These are phyloP conservation scores for Lydus trimaculatus DNA, from an alignment of 2,888 invertebrate genomes.

Conservation along the genomic window DNA sequence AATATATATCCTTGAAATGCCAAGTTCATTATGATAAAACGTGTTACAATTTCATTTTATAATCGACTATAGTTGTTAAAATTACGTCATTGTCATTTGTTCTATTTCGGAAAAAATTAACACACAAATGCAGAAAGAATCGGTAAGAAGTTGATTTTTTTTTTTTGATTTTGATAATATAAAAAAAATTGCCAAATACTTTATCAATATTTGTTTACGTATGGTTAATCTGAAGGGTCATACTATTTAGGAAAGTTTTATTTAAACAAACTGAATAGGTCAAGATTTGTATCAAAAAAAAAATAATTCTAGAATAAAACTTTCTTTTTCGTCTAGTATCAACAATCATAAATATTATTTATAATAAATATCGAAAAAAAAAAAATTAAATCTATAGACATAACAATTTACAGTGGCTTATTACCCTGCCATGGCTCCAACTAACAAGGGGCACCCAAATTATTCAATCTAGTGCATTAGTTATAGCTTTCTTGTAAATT, in stretches of 20 bases:
- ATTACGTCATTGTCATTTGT: not conserved
- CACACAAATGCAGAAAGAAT: not conserved
- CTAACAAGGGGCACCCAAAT: no score
- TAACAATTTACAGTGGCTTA: not conserved
- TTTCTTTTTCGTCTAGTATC: not conserved
- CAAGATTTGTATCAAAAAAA: not conserved
- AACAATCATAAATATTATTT: not conserved
- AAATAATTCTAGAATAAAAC: not conserved
- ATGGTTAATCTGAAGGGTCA: not conserved
- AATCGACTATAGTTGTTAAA: no score
- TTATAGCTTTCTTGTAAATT: no score
- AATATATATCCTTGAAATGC: no score
- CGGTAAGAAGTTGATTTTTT: not conserved
- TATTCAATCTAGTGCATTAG: no score
- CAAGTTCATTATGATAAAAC: no score
- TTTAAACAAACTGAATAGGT: not conserved
- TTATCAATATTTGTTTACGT: not conserved
- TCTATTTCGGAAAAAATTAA: no score
- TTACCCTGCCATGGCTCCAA: no score
- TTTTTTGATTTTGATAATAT: not conserved
- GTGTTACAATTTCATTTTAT: no score
- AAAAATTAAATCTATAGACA: not conserved
- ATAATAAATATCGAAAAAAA: not conserved
- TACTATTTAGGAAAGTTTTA: not conserved
- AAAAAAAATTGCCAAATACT: not conserved